These are phyloP conservation scores for Neotragus moschatus DNA, from an alignment of 2,113 vertebrate species.

Conservation along the genomic window DNA sequence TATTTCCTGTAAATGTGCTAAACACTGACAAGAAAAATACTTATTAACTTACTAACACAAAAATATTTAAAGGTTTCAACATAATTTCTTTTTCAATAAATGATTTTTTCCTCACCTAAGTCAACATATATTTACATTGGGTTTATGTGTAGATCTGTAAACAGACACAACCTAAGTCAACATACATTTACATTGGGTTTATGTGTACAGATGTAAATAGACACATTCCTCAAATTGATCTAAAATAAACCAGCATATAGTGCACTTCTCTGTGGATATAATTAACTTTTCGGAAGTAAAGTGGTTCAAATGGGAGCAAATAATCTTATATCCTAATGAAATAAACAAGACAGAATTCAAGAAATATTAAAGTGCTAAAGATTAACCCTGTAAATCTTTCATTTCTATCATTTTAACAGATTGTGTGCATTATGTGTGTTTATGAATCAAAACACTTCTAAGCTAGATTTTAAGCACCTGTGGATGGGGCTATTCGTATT, in stretches of 20 bases:
- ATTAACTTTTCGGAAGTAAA: not conserved
- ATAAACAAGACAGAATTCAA: not conserved
- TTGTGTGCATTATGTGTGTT: not conserved
- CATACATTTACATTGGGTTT: not conserved
- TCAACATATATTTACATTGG: not conserved
- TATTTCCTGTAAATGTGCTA: not conserved
- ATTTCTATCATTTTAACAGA: not conserved
- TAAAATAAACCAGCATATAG: not conserved
- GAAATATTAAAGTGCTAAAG: not conserved
- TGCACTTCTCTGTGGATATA: not conserved
- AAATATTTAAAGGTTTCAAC: not conserved
- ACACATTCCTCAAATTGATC: not conserved
- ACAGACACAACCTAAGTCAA: not conserved
- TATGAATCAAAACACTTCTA: not conserved
- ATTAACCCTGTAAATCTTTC: not conserved
- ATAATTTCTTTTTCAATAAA: not conserved
- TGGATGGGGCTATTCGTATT: not conserved
- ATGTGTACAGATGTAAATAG: not conserved
- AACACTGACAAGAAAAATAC: not conserved
- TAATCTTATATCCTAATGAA: not conserved
- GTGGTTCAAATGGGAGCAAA: not conserved
- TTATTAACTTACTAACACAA: not conserved
- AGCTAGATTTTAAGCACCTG: not conserved
- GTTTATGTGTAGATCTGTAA: not conserved
- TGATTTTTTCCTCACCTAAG: not conserved